phyloP scores from a whole-genome alignment of 2,888 invertebrate genomes.

The Neria commutata region DNA sequence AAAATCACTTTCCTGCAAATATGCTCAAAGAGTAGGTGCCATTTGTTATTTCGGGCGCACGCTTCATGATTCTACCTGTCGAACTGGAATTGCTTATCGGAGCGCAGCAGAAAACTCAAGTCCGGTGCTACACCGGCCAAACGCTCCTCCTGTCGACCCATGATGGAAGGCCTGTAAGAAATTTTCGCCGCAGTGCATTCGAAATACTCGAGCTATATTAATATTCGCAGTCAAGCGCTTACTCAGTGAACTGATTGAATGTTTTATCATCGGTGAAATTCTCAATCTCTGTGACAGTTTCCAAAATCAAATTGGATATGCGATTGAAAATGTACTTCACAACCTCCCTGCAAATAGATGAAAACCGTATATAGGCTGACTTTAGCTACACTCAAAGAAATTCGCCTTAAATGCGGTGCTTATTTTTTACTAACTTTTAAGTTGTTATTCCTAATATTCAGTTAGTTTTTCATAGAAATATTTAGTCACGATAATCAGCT shows the following conservation, averaged over 20 bases:
- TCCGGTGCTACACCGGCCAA: slow-evolving; percentile 77
- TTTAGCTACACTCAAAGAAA: not conserved
- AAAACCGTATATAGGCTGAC: not conserved
- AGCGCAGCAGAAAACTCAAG: slow-evolving; percentile 71
- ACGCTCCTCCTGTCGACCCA: slow-evolving; percentile 80
- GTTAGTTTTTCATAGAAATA: too few relatives aligned
- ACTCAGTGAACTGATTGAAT: slow-evolving; percentile 76
- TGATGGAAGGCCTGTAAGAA: slow-evolving; percentile 73
- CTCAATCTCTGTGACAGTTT: slow-evolving; percentile 71
- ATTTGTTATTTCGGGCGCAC: not conserved
- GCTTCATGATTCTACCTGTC: slow-evolving; percentile 44
- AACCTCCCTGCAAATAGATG: slow-evolving; percentile 35
- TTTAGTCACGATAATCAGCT: not conserved
- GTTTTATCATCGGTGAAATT: slow-evolving; percentile 74
- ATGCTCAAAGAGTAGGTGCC: not conserved
- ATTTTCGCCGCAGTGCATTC: not conserved
- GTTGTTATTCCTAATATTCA: too few relatives aligned
- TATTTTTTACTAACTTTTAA: not conserved
- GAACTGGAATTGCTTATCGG: slow-evolving; percentile 64
- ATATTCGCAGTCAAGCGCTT: slow-evolving; percentile 17
- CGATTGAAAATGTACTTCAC: slow-evolving; percentile 50
- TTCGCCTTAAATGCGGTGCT: not conserved
- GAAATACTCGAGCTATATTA: not conserved
- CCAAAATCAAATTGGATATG: slow-evolving; percentile 55
- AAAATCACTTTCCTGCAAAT: slow-evolving; percentile 63